phyloP scores from a whole-genome alignment of 2,888 invertebrate genomes.

The Galeruca laticollis region DNA sequence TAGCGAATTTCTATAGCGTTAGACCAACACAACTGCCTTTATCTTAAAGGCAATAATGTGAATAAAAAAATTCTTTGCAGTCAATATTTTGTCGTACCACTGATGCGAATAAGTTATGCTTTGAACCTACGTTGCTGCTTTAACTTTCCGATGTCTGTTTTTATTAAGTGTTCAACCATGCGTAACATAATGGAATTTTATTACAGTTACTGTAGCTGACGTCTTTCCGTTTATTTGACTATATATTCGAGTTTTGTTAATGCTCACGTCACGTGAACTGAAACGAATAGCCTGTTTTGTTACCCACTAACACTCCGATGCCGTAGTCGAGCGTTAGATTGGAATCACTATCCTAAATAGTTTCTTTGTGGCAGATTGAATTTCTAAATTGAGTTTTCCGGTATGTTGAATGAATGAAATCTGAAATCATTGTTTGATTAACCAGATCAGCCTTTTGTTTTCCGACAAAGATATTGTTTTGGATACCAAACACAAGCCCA shows the following conservation, averaged over 20 bases:
- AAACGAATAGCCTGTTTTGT: constrained; percentile 22
- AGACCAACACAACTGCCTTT: no score
- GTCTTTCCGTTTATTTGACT: constrained; percentile 36
- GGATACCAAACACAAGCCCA: not conserved
- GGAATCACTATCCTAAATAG: constrained; percentile 17
- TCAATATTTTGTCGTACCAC: constrained; percentile 11
- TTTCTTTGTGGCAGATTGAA: constrained; percentile 24
- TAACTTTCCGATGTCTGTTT: constrained; percentile 25
- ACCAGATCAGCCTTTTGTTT: constrained; percentile 6
- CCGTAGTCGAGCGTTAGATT: constrained; percentile 7
- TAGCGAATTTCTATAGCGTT: no score
- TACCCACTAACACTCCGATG: constrained; percentile 13
- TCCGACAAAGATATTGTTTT: constrained; percentile 1
- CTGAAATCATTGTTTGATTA: constrained; percentile 6
- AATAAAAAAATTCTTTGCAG: no score
- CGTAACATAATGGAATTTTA: constrained; percentile 36
- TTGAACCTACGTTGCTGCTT: constrained; percentile 1
- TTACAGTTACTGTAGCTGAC: constrained; percentile 29
- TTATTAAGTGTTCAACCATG: constrained; percentile 37
- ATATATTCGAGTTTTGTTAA: constrained; percentile 34
- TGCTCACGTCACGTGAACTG: constrained; percentile 29
- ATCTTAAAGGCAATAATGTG: no score
- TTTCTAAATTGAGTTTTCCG: constrained; percentile 23
- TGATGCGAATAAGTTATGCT: not conserved
- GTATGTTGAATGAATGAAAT: constrained; percentile 8